Conservation (phyloP, 2,113 vertebrate species). For the Antennarius striatus region DNA sequence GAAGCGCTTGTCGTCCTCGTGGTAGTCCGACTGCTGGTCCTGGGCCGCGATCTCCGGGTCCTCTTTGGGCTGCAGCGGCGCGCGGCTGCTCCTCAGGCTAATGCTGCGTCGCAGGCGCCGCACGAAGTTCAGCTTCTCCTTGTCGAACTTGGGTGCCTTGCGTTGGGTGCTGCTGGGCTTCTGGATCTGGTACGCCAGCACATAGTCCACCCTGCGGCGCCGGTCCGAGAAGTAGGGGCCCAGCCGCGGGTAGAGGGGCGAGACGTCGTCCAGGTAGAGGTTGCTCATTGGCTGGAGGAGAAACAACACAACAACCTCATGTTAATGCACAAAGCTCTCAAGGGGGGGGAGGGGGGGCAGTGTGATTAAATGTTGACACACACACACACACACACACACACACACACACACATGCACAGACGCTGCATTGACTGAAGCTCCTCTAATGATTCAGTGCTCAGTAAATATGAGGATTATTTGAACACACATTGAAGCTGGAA, state of each 20-base stretch:
- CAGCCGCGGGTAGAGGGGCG: conserved; percentile 63
- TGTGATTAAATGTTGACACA: too few species aligned
- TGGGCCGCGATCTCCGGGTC: conserved; percentile 77
- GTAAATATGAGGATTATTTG: too few species aligned
- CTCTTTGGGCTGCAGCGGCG: conserved; percentile 69
- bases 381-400: too few species aligned
- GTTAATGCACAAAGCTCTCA: not conserved
- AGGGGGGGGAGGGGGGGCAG: not conserved
- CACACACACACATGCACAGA: too few species aligned
- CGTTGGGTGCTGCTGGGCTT: conserved; percentile 71
- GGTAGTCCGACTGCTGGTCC: conserved; percentile 78
- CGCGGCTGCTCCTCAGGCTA: conserved; percentile 62
- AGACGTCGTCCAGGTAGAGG: conserved; percentile 77
- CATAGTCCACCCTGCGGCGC: conserved; percentile 88
- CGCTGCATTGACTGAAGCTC: too few species aligned
- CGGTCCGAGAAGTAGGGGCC: conserved; percentile 91
- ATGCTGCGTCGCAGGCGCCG: conserved; percentile 70
- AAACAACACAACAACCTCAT: not conserved
- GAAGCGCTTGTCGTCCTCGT: conserved; percentile 88
- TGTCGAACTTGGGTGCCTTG: conserved; percentile 60
- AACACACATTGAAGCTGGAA: too few species aligned
- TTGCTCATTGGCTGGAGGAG: conserved; percentile 82
- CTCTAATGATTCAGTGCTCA: too few species aligned
- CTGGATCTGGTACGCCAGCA: conserved; percentile 90
- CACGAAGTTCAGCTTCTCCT: conserved; percentile 54